These are phyloP conservation scores for Oncorhynchus keta DNA, from an alignment of 2,113 vertebrate species.

Conservation along the genomic window DNA sequence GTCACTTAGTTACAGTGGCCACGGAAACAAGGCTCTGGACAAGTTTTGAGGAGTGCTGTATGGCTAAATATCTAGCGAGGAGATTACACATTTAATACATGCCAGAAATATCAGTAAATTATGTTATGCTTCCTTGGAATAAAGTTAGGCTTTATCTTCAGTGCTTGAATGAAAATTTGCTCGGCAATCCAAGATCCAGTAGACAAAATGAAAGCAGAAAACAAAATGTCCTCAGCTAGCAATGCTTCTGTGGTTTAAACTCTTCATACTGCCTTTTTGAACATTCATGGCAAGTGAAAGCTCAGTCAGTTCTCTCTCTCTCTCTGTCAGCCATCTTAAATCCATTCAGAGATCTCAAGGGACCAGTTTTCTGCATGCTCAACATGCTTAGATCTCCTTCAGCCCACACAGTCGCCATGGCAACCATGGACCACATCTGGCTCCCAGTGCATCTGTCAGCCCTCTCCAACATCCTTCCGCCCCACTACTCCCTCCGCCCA, in stretches of 20 bases:
- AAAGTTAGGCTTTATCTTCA: conserved; percentile 1
- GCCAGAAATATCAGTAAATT: conserved; percentile 13
- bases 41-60: conserved; percentile 13
- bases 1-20: conserved; percentile 56
- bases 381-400: conserved; percentile 74
- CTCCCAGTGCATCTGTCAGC: conserved; percentile 59
- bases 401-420: conserved; percentile 76
- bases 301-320: conserved; percentile 35
- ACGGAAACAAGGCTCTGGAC: conserved; percentile 46
- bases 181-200: background rate
- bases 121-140: conserved; percentile 12
- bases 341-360: conserved; percentile 72
- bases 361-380: conserved; percentile 73
- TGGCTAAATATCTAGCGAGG: conserved; percentile 11
- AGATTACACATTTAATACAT: conserved; percentile 7
- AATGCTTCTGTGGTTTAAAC: conserved; percentile 3
- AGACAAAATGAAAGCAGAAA: background rate
- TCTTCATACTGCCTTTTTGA: conserved; percentile 6
- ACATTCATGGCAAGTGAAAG: conserved; percentile 31
- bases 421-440: conserved; percentile 71
- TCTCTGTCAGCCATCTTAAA: conserved; percentile 66
- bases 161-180: background rate
- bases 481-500: conserved; percentile 57
- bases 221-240: conserved; percentile 15
- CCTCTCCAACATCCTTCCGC: conserved; percentile 25